These are phyloP conservation scores for Athetis lepigone DNA, from an alignment of 2,888 invertebrate species.

Conservation along the genomic window DNA sequence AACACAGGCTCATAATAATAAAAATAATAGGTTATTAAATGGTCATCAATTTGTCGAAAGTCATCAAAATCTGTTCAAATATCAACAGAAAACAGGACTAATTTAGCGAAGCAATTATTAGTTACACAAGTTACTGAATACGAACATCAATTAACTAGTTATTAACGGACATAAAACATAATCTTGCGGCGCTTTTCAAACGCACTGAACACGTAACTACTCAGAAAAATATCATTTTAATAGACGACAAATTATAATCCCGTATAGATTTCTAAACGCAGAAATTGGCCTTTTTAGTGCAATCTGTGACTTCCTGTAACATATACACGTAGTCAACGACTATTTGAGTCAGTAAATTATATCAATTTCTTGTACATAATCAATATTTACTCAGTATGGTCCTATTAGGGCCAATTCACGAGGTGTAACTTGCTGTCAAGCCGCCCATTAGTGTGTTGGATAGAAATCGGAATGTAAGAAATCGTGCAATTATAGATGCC, in stretches of 20 bases:
- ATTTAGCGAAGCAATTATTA: no score
- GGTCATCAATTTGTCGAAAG: no score
- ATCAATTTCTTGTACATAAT: constrained; percentile 47
- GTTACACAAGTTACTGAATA: no score
- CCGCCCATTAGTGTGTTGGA: constrained; percentile 43
- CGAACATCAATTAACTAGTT: neutral
- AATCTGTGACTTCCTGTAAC: constrained; percentile 40
- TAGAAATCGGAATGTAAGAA: constrained; percentile 69
- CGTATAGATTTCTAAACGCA: constrained; percentile 30
- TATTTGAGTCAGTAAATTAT: constrained; percentile 52
- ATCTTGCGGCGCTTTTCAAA: constrained; percentile 21
- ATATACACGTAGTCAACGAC: constrained; percentile 1
- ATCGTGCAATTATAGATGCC: constrained; percentile 76
- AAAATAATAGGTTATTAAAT: no score
- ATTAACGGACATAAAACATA: constrained; percentile 34
- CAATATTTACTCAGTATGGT: constrained; percentile 45
- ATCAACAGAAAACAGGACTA: no score
- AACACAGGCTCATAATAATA: no score
- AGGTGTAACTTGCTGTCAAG: constrained; percentile 43
- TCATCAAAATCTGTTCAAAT: no score
- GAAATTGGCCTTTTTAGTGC: constrained; percentile 20
- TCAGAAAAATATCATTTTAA: constrained; percentile 45
- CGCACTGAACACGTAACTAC: constrained; percentile 12
- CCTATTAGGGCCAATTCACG: constrained; percentile 36
- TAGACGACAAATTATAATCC: constrained; percentile 34